These are phyloP conservation scores for Neuroterus valhalla DNA, from an alignment of 1,140 invertebrate genomes.

Conservation along the genomic window DNA sequence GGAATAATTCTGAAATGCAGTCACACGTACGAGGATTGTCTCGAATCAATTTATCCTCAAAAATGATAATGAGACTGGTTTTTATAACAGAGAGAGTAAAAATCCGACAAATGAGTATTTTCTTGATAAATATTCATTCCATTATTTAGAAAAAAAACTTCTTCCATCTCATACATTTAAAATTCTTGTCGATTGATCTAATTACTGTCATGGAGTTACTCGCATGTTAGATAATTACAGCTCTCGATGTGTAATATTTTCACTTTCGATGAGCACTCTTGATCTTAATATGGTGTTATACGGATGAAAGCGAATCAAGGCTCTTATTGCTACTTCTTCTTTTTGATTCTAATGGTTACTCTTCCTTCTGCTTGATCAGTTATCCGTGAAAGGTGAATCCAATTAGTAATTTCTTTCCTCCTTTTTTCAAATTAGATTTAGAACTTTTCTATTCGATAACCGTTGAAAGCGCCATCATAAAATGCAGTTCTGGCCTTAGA, in stretches of 20 bases:
- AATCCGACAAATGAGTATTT: background rate
- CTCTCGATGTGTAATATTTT: constrained; percentile 8
- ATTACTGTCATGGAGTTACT: background rate
- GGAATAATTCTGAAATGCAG: constrained; percentile 11
- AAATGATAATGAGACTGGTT: background rate
- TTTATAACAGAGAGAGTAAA: background rate
- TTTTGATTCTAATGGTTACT: background rate
- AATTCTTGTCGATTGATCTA: background rate
- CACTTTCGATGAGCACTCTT: constrained; percentile 2
- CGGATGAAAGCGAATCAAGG: constrained; percentile 32
- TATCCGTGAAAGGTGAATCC: background rate
- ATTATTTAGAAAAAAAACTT: background rate
- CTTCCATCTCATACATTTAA: background rate
- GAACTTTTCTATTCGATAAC: too few relatives aligned
- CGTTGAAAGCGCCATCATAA: too few relatives aligned
- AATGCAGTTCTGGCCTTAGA: too few relatives aligned
- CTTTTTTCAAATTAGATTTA: background rate
- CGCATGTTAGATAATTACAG: background rate
- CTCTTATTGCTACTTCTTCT: background rate
- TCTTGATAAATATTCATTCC: background rate
- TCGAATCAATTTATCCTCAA: background rate
- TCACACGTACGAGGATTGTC: background rate
- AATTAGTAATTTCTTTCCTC: too few relatives aligned
- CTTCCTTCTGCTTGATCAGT: background rate
- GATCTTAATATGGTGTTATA: constrained; percentile 29